A percentile compares a stretch with the other conserved stretches of the same genome.
Conservation (phyloP, 2,113 vertebrate genomes). For the Orientallactaga bullata region DNA sequence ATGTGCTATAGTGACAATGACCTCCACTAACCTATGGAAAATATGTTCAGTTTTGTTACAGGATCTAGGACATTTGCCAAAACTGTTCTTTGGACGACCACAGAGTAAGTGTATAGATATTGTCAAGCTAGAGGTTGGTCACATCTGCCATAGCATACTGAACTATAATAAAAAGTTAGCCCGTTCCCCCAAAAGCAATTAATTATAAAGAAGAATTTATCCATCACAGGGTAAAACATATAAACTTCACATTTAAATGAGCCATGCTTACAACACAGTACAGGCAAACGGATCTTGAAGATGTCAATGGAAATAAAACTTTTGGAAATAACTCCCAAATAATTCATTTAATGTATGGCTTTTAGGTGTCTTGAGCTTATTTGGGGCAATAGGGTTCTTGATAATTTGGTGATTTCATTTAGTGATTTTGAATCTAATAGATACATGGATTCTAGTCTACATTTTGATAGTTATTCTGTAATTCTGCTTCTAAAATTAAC, state of each 20-base stretch:
- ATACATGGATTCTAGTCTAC: background rate
- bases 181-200: background rate
- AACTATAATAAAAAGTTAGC: background rate
- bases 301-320: background rate
- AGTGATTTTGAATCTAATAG: background rate
- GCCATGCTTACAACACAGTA: background rate
- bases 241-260: constrained; percentile 4
- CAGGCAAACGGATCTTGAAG: background rate
- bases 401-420: background rate
- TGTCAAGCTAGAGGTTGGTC: background rate
- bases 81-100: background rate
- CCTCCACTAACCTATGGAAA: background rate
- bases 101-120: background rate
- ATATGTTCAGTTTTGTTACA: background rate
- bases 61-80: background rate
- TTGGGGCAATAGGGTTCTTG: background rate
- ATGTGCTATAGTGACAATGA: background rate
- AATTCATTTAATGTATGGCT: background rate
- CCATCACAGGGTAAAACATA: background rate
- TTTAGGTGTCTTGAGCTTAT: background rate
- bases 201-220: background rate
- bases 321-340: background rate
- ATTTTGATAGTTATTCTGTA: background rate
- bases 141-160: background rate
- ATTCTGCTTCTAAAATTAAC: background rate